phyloP scores from a whole-genome alignment of 2,797 vertebrate species.

The Tokudaia tokunoshimensis region DNA sequence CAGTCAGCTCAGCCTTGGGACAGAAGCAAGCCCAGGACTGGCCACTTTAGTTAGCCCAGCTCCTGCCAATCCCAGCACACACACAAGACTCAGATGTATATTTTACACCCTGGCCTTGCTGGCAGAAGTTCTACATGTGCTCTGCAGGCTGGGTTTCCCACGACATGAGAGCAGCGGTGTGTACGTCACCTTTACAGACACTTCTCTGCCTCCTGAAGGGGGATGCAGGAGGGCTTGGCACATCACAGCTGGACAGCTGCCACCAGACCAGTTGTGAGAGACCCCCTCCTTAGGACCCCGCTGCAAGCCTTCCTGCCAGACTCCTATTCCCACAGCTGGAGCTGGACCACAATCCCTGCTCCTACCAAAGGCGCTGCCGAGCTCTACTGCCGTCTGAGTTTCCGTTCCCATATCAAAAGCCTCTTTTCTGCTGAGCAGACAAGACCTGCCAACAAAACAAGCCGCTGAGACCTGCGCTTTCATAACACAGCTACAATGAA shows the following conservation, averaged over 20 bases:
- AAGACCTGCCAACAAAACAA: constrained; percentile 60
- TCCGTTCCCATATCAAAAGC: constrained; percentile 73
- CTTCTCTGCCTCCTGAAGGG: neutral
- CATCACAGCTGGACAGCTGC: neutral
- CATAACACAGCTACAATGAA: neutral
- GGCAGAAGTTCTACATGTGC: constrained; percentile 42
- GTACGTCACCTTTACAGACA: neutral
- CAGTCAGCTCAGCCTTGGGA: neutral
- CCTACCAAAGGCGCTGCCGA: neutral
- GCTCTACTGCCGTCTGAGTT: constrained; percentile 69
- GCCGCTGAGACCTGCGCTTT: constrained; percentile 44
- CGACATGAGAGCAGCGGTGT: constrained; percentile 32
- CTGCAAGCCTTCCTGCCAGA: neutral
- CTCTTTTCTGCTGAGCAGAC: constrained; percentile 74
- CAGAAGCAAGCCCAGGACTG: neutral
- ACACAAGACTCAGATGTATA: rapidly evolving
- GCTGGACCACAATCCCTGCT: neutral
- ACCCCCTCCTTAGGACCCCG: neutral
- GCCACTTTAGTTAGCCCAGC: neutral
- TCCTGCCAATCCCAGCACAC: rapidly evolving
- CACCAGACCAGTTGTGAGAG: neutral
- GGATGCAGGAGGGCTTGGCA: neutral
- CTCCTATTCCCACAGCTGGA: neutral
- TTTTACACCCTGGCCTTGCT: neutral
- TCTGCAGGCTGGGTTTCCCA: constrained; percentile 47